phyloP scores from a whole-genome alignment of 1,140 invertebrate species.

The Plutomurus gul region DNA sequence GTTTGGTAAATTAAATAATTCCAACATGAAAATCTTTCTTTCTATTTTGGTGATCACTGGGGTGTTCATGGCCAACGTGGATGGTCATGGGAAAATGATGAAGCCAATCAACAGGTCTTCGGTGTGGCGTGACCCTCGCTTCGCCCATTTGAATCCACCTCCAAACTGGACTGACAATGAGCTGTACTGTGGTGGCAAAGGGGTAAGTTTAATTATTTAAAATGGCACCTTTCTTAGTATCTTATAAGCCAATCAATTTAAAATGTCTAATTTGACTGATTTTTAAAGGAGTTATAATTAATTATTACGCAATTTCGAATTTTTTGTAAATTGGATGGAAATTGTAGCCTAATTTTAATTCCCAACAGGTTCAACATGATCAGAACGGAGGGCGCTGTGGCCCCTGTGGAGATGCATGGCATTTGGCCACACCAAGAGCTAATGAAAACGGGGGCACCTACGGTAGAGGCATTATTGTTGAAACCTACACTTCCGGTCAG shows the following conservation, averaged over 20 bases:
- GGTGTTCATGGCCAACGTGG: background rate
- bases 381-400: background rate
- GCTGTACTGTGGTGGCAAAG: constrained; percentile 61
- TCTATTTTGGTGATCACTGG: no score
- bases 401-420: constrained; percentile 14
- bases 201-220: background rate
- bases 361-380: background rate
- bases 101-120: constrained; percentile 57
- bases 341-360: no score
- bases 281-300: background rate
- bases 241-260: background rate
- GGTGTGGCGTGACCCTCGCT: constrained; percentile 55
- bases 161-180: constrained; percentile 63
- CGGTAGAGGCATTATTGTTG: constrained; percentile 15
- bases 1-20: no score
- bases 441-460: constrained; percentile 18
- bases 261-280: background rate
- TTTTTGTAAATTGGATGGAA: no score
- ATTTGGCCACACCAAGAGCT: background rate
- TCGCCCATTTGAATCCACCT: constrained; percentile 50
- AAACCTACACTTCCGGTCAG: background rate
- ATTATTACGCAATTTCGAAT: no score
- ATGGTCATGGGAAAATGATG: constrained; percentile 56
- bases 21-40: no score
- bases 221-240: no score